Conservation (phyloP, 2,888 invertebrate species). For the Oscheius sp. region DNA sequence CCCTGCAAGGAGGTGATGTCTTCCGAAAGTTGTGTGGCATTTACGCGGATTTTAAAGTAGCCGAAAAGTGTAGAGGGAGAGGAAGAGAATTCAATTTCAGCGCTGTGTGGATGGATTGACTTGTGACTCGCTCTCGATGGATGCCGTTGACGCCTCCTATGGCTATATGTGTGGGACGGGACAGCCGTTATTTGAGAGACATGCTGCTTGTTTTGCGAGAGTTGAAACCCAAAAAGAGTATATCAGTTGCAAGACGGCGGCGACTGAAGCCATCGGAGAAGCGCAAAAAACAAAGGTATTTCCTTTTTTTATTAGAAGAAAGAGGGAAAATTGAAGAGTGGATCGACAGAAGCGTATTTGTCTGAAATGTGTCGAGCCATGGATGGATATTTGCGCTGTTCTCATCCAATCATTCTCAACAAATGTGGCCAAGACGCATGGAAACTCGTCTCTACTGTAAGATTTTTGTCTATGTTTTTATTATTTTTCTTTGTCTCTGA, state of each 20-base stretch:
- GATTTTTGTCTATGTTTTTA: not conserved
- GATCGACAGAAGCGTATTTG: slow-evolving; percentile 56
- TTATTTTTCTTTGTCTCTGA: not conserved
- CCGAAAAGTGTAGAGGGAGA: not conserved
- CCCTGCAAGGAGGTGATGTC: slow-evolving; percentile 63
- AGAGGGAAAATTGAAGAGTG: slow-evolving; percentile 33
- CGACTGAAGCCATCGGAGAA: slow-evolving; percentile 63
- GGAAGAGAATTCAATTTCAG: slow-evolving; percentile 39
- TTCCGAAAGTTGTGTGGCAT: slow-evolving; percentile 63
- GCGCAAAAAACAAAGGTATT: slow-evolving; percentile 58
- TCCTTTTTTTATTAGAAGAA: no score
- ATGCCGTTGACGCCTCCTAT: slow-evolving; percentile 67
- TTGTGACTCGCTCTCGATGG: slow-evolving; percentile 63
- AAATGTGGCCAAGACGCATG: slow-evolving; percentile 67
- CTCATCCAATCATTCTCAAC: slow-evolving; percentile 63
- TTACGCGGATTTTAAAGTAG: slow-evolving; percentile 60
- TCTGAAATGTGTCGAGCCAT: slow-evolving; percentile 63
- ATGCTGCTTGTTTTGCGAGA: slow-evolving; percentile 68
- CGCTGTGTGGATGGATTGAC: slow-evolving; percentile 52
- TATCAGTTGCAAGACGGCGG: slow-evolving; percentile 63
- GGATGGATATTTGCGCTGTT: slow-evolving; percentile 68
- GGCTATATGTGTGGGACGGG: slow-evolving; percentile 68
- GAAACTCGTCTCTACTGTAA: slow-evolving; percentile 66
- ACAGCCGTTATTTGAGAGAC: slow-evolving; percentile 61
- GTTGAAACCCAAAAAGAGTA: slow-evolving; percentile 65